Evolutionary conservation across 2,888 invertebrate genomes (phyloP).

Genomic region (Incurvaria masculella): DNA sequence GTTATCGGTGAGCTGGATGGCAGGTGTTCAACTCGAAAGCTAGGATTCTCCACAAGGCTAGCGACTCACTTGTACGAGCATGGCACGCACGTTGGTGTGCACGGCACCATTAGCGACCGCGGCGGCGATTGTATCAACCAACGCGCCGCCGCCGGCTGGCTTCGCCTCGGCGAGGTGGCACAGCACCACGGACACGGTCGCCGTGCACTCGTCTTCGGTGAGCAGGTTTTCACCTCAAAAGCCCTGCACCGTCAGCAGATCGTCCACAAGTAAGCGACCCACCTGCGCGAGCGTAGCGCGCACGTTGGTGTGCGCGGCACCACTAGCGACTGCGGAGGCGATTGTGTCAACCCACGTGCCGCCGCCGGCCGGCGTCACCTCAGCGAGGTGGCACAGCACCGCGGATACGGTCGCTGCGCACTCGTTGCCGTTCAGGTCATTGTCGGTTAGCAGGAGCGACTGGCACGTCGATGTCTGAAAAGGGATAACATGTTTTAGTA

Average conservation of each 20-base stretch:
- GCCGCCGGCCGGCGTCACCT: slow-evolving; percentile 9
- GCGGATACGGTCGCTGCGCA: slow-evolving; percentile 25
- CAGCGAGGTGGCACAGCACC: slow-evolving; percentile 22
- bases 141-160: slow-evolving; percentile 11
- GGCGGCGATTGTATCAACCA: slow-evolving; percentile 15
- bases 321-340: neutral
- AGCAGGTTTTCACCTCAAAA: slow-evolving; percentile 14
- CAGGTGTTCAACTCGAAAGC: no score
- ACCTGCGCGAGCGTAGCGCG: slow-evolving; percentile 33
- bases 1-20: no score
- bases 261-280: no score
- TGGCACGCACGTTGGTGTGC: slow-evolving; percentile 22
- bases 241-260: neutral
- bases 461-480: slow-evolving; percentile 15
- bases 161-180: slow-evolving; percentile 21
- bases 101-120: neutral
- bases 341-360: slow-evolving; percentile 17
- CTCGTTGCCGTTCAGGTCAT: slow-evolving; percentile 26
- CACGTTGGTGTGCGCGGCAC: slow-evolving; percentile 15
- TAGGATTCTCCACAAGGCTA: no score
- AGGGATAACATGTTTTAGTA: neutral
- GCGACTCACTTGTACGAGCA: slow-evolving; percentile 32
- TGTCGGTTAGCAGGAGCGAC: slow-evolving; percentile 24
- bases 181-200: slow-evolving; percentile 22
- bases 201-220: slow-evolving; percentile 27